Base-by-base conservation (phyloP, 2,113 vertebrate genomes). In the Balaenoptera acutorostrata region DNA sequence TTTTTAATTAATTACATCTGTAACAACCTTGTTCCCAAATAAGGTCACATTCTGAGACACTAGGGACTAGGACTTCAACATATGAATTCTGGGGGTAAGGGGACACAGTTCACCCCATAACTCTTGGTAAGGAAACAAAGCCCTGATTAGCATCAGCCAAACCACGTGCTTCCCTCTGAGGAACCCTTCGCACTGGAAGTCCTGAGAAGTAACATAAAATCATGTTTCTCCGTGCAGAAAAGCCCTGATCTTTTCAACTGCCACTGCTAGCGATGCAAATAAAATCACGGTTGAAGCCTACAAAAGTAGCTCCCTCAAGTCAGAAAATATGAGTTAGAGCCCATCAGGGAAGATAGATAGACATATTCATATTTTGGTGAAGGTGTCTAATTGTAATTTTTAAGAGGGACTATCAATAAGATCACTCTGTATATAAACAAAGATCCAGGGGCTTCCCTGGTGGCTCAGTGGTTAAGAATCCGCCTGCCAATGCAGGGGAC, bases 221-320 rank as follows among this genome's bases (percentile, higher is more conserved):
- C 55, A 1, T 1, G n/a, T 52, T n/a, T 63, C 59, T 88, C 23
- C 27, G 31, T 41, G 10, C 2, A 39, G 8, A n/a, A 15, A 14
- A 49, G 44, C 36, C 33, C 27, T 44, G 39, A 33, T 72, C 21
- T 91, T 64, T 74, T 33, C 57, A 63, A 17, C 2, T 2, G 33
- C 44, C 4, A 4, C 39, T 18, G 8, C 39, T n/a, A 9, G 3
- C 1, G 27, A 29, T 3, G 29, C 46, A 46, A 36, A 41, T n/a
- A 41, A 15, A 95, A 27, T 3, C 55, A n/a, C 3, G 44, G 63
- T 55, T 0, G 0, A 49, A 75, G 23, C 44, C 23, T 29, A 27
- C 15, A 3, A 44, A 75, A 11, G 33, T 4, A 15, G 11, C 11
- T 0, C 9, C 5, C 15, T 27, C 21, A 1, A 5, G 21, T 52